phyloP scores from a whole-genome alignment of 1,140 invertebrate species.

The Globodera rostochiensis region DNA sequence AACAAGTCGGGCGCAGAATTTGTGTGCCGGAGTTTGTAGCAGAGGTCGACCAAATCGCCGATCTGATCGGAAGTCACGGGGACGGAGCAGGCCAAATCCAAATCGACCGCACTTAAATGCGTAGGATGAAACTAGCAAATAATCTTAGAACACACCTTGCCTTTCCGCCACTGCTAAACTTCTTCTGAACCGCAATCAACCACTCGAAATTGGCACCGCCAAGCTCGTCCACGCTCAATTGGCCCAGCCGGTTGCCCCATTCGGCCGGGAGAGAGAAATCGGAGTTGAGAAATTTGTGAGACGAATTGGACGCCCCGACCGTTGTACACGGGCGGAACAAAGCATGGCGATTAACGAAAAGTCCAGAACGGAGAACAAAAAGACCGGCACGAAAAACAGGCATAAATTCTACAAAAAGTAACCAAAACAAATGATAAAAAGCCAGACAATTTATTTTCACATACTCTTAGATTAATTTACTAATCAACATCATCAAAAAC shows the following conservation, averaged over 20 bases:
- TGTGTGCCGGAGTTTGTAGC: conserved; percentile 72
- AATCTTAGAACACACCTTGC: conserved; percentile 37
- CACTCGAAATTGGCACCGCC: conserved; percentile 59
- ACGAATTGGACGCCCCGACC: background rate
- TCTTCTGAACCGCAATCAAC: conserved; percentile 62
- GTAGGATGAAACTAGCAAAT: background rate
- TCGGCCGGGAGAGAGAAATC: background rate
- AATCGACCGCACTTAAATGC: conserved; percentile 57
- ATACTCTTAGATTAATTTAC: too few relatives aligned
- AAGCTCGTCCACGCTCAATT: conserved; percentile 36
- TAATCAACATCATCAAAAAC: too few relatives aligned
- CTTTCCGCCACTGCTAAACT: conserved; percentile 57
- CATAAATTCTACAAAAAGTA: background rate
- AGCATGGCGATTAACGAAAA: background rate
- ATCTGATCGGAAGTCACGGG: conserved; percentile 55
- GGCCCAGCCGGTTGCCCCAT: background rate
- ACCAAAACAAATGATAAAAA: too few relatives aligned
- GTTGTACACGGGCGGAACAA: background rate
- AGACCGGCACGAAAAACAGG: background rate
- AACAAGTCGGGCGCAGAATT: conserved; percentile 74
- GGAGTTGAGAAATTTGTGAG: background rate
- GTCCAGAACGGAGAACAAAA: background rate
- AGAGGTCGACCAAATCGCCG: conserved; percentile 55
- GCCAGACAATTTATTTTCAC: too few relatives aligned
- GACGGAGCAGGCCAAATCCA: conserved; percentile 55